Evolutionary conservation across 2,888 invertebrate species (phyloP).

Genomic region (Euclidia mi): DNA sequence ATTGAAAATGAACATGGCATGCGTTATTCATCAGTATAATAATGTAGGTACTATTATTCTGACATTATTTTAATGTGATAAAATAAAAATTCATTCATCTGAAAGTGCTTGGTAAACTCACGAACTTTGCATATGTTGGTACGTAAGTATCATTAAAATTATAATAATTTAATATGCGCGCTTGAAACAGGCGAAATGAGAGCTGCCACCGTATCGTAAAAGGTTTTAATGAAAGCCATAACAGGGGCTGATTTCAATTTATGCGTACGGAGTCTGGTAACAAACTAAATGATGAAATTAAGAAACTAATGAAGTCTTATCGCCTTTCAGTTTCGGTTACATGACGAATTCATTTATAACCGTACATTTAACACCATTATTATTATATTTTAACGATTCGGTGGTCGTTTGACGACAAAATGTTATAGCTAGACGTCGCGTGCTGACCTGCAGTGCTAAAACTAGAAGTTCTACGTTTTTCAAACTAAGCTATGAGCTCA

Average conservation of each 20-base stretch:
- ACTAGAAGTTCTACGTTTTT: no score
- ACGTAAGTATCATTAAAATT: conserved; percentile 56
- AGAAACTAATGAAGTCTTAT: conserved; percentile 62
- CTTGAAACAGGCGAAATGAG: conserved; percentile 61
- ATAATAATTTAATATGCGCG: conserved; percentile 67
- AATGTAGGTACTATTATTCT: conserved; percentile 32
- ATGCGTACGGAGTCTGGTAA: conserved; percentile 51
- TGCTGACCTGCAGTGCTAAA: no score
- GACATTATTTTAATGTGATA: conserved; percentile 38
- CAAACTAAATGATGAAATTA: conserved; percentile 64
- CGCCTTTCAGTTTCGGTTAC: conserved; percentile 35
- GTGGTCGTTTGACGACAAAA: background rate
- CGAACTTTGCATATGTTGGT: conserved; percentile 35
- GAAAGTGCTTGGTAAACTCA: conserved; percentile 34
- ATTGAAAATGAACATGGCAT: conserved; percentile 26
- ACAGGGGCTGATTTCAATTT: conserved; percentile 73
- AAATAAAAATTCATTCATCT: conserved; percentile 44
- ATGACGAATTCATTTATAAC: conserved; percentile 17
- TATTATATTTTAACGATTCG: conserved; percentile 2
- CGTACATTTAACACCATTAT: background rate
- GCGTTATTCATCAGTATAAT: conserved; percentile 45
- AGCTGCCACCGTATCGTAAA: conserved; percentile 69
- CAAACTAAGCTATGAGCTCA: no score
- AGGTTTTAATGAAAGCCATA: conserved; percentile 72
- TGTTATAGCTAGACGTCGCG: no score